phyloP scores from a whole-genome alignment of 1,140 invertebrate genomes.

The Pachypeltis micranthus region DNA sequence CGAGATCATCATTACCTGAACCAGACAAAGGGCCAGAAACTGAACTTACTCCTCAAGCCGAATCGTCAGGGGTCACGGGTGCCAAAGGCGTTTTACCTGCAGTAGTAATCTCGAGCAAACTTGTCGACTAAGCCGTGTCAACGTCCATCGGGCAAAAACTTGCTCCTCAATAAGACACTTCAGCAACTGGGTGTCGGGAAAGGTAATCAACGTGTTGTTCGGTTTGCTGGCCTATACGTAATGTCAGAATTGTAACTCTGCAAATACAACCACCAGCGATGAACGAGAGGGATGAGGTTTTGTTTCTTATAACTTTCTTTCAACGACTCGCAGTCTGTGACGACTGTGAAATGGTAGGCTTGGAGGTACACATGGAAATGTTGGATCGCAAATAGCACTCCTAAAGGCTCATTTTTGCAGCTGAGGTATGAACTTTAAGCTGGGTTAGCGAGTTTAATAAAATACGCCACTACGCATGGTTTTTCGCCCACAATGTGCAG shows the following conservation, averaged over 20 bases:
- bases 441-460: constrained; percentile 26
- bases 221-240: constrained; percentile 30
- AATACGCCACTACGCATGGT: constrained; percentile 31
- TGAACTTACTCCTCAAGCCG: too few relatives aligned
- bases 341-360: constrained; percentile 30
- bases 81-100: too few relatives aligned
- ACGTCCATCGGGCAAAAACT: too few relatives aligned
- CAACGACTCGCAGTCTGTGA: constrained; percentile 33
- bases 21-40: too few relatives aligned
- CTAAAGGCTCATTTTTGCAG: constrained; percentile 33
- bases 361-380: constrained; percentile 34
- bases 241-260: constrained; percentile 33
- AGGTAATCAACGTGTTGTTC: constrained; percentile 36
- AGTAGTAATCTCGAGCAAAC: too few relatives aligned
- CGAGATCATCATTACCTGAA: too few relatives aligned
- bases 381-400: constrained; percentile 29
- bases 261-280: constrained; percentile 31
- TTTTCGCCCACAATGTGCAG: constrained; percentile 14
- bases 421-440: constrained; percentile 32
- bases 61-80: too few relatives aligned
- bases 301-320: constrained; percentile 28
- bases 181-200: constrained; percentile 34
- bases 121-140: too few relatives aligned
- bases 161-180: too few relatives aligned
- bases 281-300: constrained; percentile 30